phyloP scores from a whole-genome alignment of 2,797 vertebrate genomes.

The Malurus leucopterus region DNA sequence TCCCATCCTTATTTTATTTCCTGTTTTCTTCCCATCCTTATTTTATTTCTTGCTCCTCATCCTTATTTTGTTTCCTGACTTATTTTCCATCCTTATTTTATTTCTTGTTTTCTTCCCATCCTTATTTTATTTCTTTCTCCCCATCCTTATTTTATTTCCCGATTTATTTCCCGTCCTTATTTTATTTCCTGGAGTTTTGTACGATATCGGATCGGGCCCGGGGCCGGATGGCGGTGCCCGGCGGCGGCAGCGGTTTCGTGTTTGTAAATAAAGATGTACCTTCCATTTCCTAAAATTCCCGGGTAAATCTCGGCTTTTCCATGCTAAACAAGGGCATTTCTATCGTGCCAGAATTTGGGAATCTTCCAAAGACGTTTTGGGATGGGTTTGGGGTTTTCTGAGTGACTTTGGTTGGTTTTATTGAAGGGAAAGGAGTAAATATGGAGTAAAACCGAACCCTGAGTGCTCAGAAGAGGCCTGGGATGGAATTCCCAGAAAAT shows the following conservation, averaged over 20 bases:
- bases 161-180: too few relatives aligned
- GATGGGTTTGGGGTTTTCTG: not conserved
- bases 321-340: too few relatives aligned
- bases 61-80: not conserved
- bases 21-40: fast-evolving
- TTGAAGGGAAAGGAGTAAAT: not conserved
- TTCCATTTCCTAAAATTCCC: constrained; percentile 60
- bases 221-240: constrained; percentile 18
- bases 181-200: constrained; percentile 63
- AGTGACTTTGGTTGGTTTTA: not conserved
- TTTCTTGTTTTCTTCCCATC: not conserved
- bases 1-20: not conserved
- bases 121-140: not conserved
- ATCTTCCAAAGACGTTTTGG: too few relatives aligned
- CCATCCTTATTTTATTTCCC: not conserved
- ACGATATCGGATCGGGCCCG: constrained; percentile 34
- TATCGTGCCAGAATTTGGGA: not conserved
- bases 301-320: not conserved
- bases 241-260: constrained; percentile 44
- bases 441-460: not conserved
- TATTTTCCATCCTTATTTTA: not conserved
- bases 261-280: constrained; percentile 76
- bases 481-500: not conserved
- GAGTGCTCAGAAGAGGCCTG: not conserved
- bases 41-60: not conserved